phyloP scores from a whole-genome alignment of 2,113 vertebrate species.

The human region DNA sequence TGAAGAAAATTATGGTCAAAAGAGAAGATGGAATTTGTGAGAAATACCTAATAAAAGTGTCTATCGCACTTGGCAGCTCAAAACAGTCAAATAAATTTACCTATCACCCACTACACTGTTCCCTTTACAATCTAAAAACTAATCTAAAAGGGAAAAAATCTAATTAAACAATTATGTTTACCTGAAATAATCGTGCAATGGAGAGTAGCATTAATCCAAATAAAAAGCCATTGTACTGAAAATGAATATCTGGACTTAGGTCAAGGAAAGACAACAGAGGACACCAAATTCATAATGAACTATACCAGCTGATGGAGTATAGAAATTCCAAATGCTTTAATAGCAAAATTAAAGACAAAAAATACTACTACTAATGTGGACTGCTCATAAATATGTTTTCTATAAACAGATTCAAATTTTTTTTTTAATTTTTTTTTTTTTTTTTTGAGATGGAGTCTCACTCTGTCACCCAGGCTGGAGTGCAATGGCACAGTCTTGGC shows the following conservation, averaged over 20 bases:
- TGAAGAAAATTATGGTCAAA: slow-evolving; percentile 34
- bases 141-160: not conserved
- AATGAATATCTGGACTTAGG: slow-evolving; percentile 92
- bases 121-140: slow-evolving; percentile 38
- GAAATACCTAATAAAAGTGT: not conserved
- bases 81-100: slow-evolving; percentile 23
- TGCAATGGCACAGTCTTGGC: too few relatives aligned
- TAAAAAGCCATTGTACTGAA: slow-evolving; percentile 98
- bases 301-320: not conserved
- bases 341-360: slow-evolving; percentile 38
- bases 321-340: slow-evolving; percentile 26
- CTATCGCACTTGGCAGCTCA: not conserved
- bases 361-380: not conserved
- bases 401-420: not conserved
- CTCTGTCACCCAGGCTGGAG: too few relatives aligned
- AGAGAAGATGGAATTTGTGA: slow-evolving; percentile 33
- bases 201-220: slow-evolving; percentile 96
- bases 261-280: slow-evolving; percentile 76
- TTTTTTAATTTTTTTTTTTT: too few relatives aligned
- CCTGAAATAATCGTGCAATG: slow-evolving; percentile 94
- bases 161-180: slow-evolving; percentile 70
- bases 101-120: not conserved
- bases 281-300: slow-evolving; percentile 31
- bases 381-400: slow-evolving; percentile 25
- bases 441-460: too few relatives aligned